Evolutionary conservation across 2,888 invertebrate genomes (phyloP).

Genomic region (Hetaerina titia): DNA sequence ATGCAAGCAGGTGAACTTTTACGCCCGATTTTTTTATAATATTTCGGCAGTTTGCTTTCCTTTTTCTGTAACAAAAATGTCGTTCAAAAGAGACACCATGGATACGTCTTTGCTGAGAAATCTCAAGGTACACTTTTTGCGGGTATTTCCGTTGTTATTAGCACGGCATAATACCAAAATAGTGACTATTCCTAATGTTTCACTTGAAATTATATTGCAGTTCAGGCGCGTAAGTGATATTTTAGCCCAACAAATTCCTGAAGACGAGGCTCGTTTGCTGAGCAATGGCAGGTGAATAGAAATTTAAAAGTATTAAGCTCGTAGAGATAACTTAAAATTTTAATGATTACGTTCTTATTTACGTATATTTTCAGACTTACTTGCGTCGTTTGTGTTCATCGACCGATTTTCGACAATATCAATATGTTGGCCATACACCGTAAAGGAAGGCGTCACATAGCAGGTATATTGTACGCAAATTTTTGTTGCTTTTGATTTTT

Average conservation of each 20-base stretch:
- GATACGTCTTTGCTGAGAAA: slow-evolving; percentile 51
- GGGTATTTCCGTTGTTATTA: not conserved
- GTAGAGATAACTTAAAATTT: no score
- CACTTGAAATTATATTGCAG: not conserved
- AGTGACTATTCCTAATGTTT: not conserved
- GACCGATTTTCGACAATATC: slow-evolving; percentile 48
- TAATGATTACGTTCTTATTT: no score
- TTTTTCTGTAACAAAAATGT: not conserved
- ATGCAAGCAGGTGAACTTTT: no score
- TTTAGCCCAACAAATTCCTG: slow-evolving; percentile 44
- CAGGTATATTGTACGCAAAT: not conserved
- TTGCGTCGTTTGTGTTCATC: slow-evolving; percentile 31
- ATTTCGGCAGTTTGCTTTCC: no score
- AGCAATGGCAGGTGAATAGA: slow-evolving; percentile 52
- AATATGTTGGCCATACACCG: slow-evolving; percentile 46
- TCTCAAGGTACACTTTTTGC: not conserved
- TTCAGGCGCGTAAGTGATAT: slow-evolving; percentile 41
- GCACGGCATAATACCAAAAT: not conserved
- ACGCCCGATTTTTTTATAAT: no score
- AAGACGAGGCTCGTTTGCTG: slow-evolving; percentile 37
- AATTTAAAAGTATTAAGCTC: not conserved
- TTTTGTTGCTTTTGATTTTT: not conserved
- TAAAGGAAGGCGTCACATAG: slow-evolving; percentile 39
- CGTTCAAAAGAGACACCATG: slow-evolving; percentile 40
- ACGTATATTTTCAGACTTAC: not conserved